Evolutionary conservation across 2,113 vertebrate genomes (phyloP).

Genomic region (Chaenocephalus aceratus): DNA sequence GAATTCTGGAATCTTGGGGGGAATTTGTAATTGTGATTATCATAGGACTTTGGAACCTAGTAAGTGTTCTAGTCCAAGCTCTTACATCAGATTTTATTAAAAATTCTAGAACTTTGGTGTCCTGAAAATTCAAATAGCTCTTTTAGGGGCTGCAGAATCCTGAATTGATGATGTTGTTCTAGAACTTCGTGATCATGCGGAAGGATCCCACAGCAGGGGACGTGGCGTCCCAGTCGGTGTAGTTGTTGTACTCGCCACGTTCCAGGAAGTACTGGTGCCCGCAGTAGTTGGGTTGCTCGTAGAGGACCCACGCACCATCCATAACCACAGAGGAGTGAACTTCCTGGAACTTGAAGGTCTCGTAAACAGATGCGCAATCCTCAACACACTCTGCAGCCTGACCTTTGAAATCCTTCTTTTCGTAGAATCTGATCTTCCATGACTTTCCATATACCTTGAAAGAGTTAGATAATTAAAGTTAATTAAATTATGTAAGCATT

Average conservation of each 20-base stretch:
- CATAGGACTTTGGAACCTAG: not conserved
- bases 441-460: conserved; percentile 62
- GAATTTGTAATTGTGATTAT: not conserved
- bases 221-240: conserved; percentile 72
- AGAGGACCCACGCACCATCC: conserved; percentile 75
- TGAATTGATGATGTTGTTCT: not conserved
- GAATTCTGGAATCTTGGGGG: not conserved
- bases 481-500: not conserved
- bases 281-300: conserved; percentile 69
- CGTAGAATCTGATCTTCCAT: conserved; percentile 72
- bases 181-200: conserved; percentile 72
- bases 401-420: conserved; percentile 66
- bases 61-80: not conserved
- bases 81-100: not conserved
- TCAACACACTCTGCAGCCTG: conserved; percentile 63
- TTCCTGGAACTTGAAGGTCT: conserved; percentile 67
- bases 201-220: conserved; percentile 72
- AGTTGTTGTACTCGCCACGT: conserved; percentile 73
- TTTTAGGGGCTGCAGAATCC: not conserved
- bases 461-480: conserved; percentile 1
- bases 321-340: conserved; percentile 69
- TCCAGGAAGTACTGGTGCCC: conserved; percentile 80
- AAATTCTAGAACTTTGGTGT: not conserved
- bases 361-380: conserved; percentile 65
- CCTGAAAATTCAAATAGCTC: not conserved